Percentiles rank a stretch among this genome's conserved stretches.
Conservation (phyloP, 2,888 invertebrate species). For the Acronicta psi region DNA sequence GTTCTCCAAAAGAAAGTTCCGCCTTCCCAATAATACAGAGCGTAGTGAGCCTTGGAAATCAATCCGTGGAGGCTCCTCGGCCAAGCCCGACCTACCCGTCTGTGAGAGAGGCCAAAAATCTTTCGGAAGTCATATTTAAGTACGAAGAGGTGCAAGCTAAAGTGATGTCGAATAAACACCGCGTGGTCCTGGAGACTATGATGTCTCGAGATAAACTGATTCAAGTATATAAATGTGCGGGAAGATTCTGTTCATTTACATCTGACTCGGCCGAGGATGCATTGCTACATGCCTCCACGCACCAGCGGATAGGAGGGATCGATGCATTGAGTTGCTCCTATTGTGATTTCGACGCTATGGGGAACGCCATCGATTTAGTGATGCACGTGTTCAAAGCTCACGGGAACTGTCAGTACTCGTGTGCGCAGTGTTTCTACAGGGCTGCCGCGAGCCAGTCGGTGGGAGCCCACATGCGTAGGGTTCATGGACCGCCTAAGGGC, state of each 20-base stretch:
- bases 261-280: constrained; percentile 76
- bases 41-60: constrained; percentile 85
- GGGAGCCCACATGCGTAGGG: constrained; percentile 86
- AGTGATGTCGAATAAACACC: constrained; percentile 77
- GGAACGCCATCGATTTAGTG: constrained; percentile 79
- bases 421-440: constrained; percentile 91
- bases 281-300: constrained; percentile 77
- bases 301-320: constrained; percentile 71
- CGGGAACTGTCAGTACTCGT: constrained; percentile 89
- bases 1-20: constrained; percentile 32
- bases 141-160: constrained; percentile 78
- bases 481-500: constrained; percentile 63
- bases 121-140: constrained; percentile 56
- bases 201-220: constrained; percentile 82
- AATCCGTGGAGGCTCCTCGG: constrained; percentile 48
- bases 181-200: constrained; percentile 82
- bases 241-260: constrained; percentile 79
- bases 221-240: constrained; percentile 82
- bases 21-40: constrained; percentile 84
- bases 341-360: constrained; percentile 82
- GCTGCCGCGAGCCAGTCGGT: constrained; percentile 90
- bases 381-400: constrained; percentile 91
- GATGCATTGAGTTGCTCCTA: constrained; percentile 89
- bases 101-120: constrained; percentile 33
- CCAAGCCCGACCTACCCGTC: constrained; percentile 58